phyloP scores from a whole-genome alignment of 2,888 invertebrate genomes.

The Schrankia costaestrigalis region DNA sequence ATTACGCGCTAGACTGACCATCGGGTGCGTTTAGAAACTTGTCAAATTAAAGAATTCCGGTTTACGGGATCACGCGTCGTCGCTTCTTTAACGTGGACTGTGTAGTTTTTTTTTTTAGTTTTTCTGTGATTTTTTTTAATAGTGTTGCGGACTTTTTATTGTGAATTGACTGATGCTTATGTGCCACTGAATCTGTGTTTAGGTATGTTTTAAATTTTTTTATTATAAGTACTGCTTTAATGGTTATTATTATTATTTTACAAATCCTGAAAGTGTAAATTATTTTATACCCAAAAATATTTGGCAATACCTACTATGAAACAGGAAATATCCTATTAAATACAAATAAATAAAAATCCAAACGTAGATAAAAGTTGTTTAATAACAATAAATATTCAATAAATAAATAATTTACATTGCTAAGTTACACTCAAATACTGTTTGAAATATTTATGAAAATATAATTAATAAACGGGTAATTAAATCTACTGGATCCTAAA shows the following conservation, averaged over 20 bases:
- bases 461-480: too few species aligned
- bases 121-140: conserved; percentile 54
- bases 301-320: too few species aligned
- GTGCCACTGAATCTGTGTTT: conserved; percentile 37
- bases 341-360: not conserved
- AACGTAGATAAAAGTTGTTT: not conserved
- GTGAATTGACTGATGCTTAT: conserved; percentile 35
- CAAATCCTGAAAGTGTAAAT: not conserved
- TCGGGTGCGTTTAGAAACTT: conserved; percentile 64
- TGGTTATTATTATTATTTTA: too few species aligned
- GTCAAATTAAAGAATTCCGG: conserved; percentile 71
- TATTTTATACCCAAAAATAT: too few species aligned
- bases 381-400: too few species aligned
- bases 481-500: too few species aligned
- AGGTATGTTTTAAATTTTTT: conserved; percentile 33
- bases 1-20: conserved; percentile 75
- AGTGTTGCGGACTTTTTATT: conserved; percentile 44
- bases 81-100: conserved; percentile 52
- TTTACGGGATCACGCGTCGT: conserved; percentile 49
- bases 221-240: too few species aligned
- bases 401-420: too few species aligned
- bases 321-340: too few species aligned
- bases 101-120: conserved; percentile 48
- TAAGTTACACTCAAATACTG: too few species aligned
- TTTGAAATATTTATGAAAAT: too few species aligned